Evolutionary conservation across 1,140 invertebrate genomes (phyloP).

Genomic region (Hylaeus volcanicus): DNA sequence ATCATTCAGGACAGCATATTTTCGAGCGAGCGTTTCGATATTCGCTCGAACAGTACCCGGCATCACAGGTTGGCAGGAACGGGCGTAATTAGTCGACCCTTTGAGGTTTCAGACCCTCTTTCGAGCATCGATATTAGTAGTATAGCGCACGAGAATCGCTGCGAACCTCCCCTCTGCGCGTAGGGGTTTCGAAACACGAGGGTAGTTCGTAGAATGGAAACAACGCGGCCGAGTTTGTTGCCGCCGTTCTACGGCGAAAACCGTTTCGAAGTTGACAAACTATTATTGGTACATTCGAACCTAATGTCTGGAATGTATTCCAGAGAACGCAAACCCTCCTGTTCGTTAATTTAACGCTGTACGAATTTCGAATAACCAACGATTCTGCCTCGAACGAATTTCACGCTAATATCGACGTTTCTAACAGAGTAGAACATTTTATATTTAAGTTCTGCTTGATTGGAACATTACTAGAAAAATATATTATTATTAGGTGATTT

Average conservation of each 20-base stretch:
- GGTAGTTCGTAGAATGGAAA: slow-evolving; percentile 19
- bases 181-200: not conserved
- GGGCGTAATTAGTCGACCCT: slow-evolving; percentile 49
- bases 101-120: slow-evolving; percentile 47
- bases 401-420: not conserved
- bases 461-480: too few relatives aligned
- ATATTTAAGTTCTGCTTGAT: too few relatives aligned
- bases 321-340: not conserved
- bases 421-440: too few relatives aligned
- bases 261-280: slow-evolving; percentile 28
- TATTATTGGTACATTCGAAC: slow-evolving; percentile 38
- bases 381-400: not conserved
- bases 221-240: slow-evolving; percentile 27
- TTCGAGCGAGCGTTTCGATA: slow-evolving; percentile 31
- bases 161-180: not conserved
- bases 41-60: not conserved
- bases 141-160: slow-evolving; percentile 20
- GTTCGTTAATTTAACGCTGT: not conserved
- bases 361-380: not conserved
- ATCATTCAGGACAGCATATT: slow-evolving; percentile 18
- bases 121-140: slow-evolving; percentile 48
- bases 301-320: slow-evolving; percentile 17
- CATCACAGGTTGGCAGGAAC: slow-evolving; percentile 3
- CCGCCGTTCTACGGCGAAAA: slow-evolving; percentile 26
- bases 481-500: too few relatives aligned